phyloP scores from a whole-genome alignment of 2,888 invertebrate genomes.

The Phorcus lineatus region DNA sequence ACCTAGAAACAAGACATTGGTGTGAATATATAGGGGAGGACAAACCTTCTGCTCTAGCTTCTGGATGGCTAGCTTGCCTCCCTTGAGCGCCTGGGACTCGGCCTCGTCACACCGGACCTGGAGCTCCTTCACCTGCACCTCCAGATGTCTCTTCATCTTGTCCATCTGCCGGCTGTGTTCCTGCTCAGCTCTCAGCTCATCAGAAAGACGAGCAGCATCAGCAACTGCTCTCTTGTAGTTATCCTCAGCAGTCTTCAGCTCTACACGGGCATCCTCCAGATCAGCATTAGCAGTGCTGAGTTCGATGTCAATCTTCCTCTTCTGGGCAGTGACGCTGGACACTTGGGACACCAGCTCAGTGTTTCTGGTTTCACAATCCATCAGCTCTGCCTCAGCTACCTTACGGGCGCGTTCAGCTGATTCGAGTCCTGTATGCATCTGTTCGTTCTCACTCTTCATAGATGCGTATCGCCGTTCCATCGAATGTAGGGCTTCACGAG shows the following conservation, averaged over 20 bases:
- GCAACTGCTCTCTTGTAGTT: conserved; percentile 74
- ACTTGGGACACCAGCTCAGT: conserved; percentile 96
- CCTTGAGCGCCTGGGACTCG: conserved; percentile 97
- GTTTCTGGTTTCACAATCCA: conserved; percentile 98
- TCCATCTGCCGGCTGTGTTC: conserved; percentile 98
- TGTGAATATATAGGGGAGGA: neutral
- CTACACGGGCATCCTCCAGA: conserved; percentile 97
- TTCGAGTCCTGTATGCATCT: conserved; percentile 96
- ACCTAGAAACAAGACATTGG: too few species aligned
- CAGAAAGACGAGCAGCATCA: conserved; percentile 97
- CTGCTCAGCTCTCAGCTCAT: conserved; percentile 99
- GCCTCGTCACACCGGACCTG: conserved; percentile 94
- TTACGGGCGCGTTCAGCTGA: conserved; percentile 95
- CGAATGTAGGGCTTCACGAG: conserved; percentile 97
- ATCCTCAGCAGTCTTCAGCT: conserved; percentile 99
- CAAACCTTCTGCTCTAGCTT: conserved; percentile 90
- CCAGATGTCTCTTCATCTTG: conserved; percentile 97
- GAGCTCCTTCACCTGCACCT: conserved; percentile 98
- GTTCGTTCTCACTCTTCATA: conserved; percentile 98
- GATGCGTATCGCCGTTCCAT: conserved; percentile 98
- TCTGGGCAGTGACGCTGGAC: conserved; percentile 94
- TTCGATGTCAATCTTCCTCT: conserved; percentile 99
- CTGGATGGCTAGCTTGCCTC: conserved; percentile 99
- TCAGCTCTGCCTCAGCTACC: conserved; percentile 97
- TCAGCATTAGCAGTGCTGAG: conserved; percentile 97